phyloP scores from a whole-genome alignment of 2,797 vertebrate genomes.

The Pseudochaenichthys georgianus region DNA sequence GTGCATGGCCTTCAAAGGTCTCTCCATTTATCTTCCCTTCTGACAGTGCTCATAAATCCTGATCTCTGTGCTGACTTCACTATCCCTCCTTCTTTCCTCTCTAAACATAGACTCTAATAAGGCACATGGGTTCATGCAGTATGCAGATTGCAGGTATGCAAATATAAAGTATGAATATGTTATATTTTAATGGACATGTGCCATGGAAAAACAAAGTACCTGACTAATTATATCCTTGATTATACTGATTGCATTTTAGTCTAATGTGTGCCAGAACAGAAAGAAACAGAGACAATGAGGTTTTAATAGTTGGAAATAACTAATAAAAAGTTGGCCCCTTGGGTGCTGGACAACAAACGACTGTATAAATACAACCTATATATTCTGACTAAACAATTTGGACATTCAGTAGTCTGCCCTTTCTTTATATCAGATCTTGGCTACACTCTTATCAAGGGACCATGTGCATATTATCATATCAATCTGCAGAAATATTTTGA shows the following conservation, averaged over 20 bases:
- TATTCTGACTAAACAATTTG: too few relatives aligned
- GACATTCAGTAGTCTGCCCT: too few relatives aligned
- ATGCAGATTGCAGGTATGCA: background rate
- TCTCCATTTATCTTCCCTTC: constrained; percentile 1
- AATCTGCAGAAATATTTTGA: too few relatives aligned
- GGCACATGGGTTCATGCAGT: background rate
- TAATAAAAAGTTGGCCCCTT: background rate
- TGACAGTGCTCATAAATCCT: constrained; percentile 43
- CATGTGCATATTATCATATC: background rate
- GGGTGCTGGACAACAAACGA: too few relatives aligned
- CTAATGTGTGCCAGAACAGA: background rate
- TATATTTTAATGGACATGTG: background rate
- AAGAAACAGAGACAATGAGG: background rate
- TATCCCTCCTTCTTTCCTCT: background rate
- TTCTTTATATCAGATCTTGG: too few relatives aligned
- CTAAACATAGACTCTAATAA: background rate
- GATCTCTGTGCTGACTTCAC: constrained; percentile 33
- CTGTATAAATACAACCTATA: background rate
- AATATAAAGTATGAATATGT: background rate
- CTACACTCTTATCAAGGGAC: too few relatives aligned
- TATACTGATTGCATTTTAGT: background rate
- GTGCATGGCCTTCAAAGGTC: constrained; percentile 12
- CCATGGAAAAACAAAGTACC: background rate
- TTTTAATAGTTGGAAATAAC: background rate
- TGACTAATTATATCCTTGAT: background rate